These are phyloP conservation scores for Portevinia maculata DNA, from an alignment of 2,888 invertebrate genomes.

Conservation along the genomic window DNA sequence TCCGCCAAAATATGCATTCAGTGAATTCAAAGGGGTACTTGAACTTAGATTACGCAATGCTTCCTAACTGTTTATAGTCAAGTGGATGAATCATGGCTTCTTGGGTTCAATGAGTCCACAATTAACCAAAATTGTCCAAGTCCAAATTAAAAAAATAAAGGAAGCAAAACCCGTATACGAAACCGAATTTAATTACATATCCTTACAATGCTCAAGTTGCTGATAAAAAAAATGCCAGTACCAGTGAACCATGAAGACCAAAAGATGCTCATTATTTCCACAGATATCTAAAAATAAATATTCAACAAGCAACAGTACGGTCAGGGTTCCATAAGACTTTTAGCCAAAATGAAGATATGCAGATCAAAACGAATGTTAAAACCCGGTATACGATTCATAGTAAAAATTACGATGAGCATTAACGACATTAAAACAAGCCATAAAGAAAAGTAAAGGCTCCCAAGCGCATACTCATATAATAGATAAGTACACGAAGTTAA, in stretches of 20 bases:
- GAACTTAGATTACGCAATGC: too few relatives aligned
- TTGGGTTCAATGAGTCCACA: too few relatives aligned
- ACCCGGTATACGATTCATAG: constrained; percentile 53
- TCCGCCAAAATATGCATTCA: too few relatives aligned
- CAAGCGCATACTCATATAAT: constrained; percentile 45
- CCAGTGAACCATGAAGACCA: constrained; percentile 7
- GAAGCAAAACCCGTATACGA: too few relatives aligned
- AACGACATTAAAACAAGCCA: constrained; percentile 80
- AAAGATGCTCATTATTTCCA: constrained; percentile 57
- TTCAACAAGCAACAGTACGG: constrained; percentile 5
- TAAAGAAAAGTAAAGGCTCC: constrained; percentile 71
- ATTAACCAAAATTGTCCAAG: too few relatives aligned
- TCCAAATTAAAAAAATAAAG: too few relatives aligned
- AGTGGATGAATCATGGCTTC: too few relatives aligned
- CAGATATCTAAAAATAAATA: constrained; percentile 37
- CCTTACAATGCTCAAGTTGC: neutral
- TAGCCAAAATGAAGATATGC: constrained; percentile 81
- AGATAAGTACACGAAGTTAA: constrained; percentile 56
- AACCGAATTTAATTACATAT: too few relatives aligned
- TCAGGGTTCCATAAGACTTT: constrained; percentile 30
- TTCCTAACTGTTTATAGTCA: too few relatives aligned
- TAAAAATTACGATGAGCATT: constrained; percentile 82
- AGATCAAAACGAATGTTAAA: constrained; percentile 77
- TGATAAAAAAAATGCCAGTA: constrained; percentile 20
- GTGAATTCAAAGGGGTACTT: too few relatives aligned